These are phyloP conservation scores for Kradibia gibbosae DNA, from an alignment of 1,140 invertebrate genomes.

Conservation along the genomic window DNA sequence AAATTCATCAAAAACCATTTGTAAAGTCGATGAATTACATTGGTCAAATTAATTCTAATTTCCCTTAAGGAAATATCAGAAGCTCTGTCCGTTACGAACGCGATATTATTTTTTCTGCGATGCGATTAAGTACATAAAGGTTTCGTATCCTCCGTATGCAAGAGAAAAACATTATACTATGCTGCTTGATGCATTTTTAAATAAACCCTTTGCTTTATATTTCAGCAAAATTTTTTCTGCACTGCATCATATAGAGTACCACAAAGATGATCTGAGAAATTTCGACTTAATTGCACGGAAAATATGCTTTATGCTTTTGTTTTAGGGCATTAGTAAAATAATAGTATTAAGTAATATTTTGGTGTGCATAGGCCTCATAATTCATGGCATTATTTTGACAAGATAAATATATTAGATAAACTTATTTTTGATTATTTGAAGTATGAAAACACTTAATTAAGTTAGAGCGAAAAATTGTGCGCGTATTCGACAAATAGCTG, in stretches of 20 bases:
- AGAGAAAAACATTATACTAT: no score
- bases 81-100: not conserved
- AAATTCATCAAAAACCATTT: not conserved
- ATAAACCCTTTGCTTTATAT: no score
- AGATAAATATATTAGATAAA: not conserved
- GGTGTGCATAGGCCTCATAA: not conserved
- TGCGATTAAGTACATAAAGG: not conserved
- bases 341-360: not conserved
- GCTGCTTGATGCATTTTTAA: no score
- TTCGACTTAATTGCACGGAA: not conserved
- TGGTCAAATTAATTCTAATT: not conserved
- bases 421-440: no score
- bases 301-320: not conserved
- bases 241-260: not conserved
- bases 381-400: not conserved
- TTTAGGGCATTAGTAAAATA: not conserved
- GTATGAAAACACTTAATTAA: no score
- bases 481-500: not conserved
- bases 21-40: not conserved
- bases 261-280: not conserved
- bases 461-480: not conserved
- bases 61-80: not conserved
- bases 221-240: not conserved
- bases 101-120: slow-evolving; percentile 8
- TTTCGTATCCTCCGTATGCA: not conserved